Base-by-base conservation (phyloP, 2,113 vertebrate species). In the Vombatus ursinus region DNA sequence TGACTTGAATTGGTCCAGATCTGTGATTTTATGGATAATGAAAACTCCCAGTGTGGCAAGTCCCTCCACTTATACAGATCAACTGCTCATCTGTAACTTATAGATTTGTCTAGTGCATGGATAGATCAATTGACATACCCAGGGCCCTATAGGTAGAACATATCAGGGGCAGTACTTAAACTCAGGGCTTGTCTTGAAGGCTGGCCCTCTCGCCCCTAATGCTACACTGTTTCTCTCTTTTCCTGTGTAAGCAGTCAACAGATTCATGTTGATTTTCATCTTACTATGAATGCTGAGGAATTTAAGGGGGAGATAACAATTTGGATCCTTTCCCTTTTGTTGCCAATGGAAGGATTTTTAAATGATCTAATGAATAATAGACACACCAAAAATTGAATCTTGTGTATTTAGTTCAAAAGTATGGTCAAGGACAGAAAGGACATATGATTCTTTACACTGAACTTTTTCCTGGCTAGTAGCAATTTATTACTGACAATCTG, bases 341-440 rank as follows among this genome's bases (percentile, higher is more conserved):
- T 97, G 90, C 96, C 26, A 68, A 93, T 95, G 54, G 91, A 93
- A 97, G 31, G 91, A 68, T 96, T 98, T 61, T 97, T 91, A 96
- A 98, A 97, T 96, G 94, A 98, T 97, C 91, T 97, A 97, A 77
- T 95, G 52, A 92, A 96, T 95, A 95, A 97, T 97, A 97, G 94
- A 77, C 12, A 77, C 16, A n/a, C 61, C n/a, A 53, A 95, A 97
- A 97, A 96, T 95, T 98, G 94, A 94, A 94, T 97, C 8, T 93
- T 95, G 24, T 91, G 24, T 89, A 94, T 93, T 94, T 95, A 96
- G 94, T 95, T 95, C 92, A 95, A 94, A 89, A 95, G 97, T 90
- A 96, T 92, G 96, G 92, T 61, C 98, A 98, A 98, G 98, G 98
- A 97, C 96, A 98, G 95, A 98, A 97, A 98, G 92, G 96, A 97